A percentile compares a stretch with the other conserved stretches of the same genome.
Evolutionary conservation across 2,797 vertebrate species (phyloP).

Genomic region (Squalus acanthias): DNA sequence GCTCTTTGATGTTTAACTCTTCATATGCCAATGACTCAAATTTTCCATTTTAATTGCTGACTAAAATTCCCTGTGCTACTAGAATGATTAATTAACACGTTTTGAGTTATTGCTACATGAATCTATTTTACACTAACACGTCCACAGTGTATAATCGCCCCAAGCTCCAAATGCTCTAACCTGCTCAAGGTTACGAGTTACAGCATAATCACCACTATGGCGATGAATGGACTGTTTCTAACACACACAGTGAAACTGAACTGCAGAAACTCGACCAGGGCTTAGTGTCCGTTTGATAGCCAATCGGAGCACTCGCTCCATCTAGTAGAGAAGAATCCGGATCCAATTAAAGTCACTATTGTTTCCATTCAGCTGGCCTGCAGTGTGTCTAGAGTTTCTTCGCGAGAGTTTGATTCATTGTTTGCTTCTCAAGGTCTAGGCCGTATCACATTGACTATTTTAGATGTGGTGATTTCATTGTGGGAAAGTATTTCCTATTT

Average conservation of each 20-base stretch:
- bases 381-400: background rate
- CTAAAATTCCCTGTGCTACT: background rate
- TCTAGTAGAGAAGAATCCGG: background rate
- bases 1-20: background rate
- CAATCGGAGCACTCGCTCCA: background rate
- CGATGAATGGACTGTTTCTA: background rate
- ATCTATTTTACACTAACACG: background rate
- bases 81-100: background rate
- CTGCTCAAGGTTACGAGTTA: background rate
- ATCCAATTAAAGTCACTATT: slow-evolving; percentile 23
- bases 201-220: background rate
- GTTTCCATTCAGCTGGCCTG: background rate
- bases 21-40: background rate
- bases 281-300: background rate
- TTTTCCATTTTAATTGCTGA: background rate
- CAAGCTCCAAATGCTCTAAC: no score
- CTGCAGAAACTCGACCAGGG: background rate
- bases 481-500: background rate
- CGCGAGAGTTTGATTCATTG: background rate
- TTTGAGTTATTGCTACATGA: background rate
- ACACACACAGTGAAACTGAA: background rate
- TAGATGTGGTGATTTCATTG: background rate
- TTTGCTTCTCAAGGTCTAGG: background rate
- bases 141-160: background rate
- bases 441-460: background rate